Evolutionary conservation across 2,888 invertebrate species (phyloP).

Genomic region (Ennomos fuscantarius): DNA sequence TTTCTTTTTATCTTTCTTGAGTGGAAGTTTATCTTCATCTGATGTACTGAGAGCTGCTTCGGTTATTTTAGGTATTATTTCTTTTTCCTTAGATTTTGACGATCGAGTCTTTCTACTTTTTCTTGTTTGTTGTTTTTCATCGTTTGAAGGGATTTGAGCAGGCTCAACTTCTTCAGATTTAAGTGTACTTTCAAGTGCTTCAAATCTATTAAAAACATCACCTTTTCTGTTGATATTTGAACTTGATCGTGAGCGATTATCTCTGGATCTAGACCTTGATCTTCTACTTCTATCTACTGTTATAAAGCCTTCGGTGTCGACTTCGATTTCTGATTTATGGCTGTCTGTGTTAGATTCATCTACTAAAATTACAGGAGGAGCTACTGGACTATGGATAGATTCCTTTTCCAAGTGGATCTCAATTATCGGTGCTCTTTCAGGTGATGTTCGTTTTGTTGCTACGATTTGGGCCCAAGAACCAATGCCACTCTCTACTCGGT

Average conservation of each 20-base stretch:
- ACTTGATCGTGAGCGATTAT: slow-evolving; percentile 61
- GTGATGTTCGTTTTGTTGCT: slow-evolving; percentile 63
- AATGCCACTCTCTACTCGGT: slow-evolving; percentile 40
- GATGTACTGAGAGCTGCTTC: slow-evolving; percentile 49
- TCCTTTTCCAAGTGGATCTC: slow-evolving; percentile 42
- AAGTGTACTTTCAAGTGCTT: slow-evolving; percentile 59
- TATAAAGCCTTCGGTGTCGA: slow-evolving; percentile 79
- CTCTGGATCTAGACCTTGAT: slow-evolving; percentile 83
- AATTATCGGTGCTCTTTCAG: slow-evolving; percentile 58
- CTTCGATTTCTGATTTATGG: slow-evolving; percentile 55
- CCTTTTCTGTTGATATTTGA: slow-evolving; percentile 50
- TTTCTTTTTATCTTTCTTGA: slow-evolving; percentile 71
- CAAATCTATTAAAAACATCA: slow-evolving; percentile 66
- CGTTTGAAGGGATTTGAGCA: slow-evolving; percentile 46
- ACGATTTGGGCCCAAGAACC: slow-evolving; percentile 77
- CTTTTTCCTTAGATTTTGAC: slow-evolving; percentile 74
- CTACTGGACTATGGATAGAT: slow-evolving; percentile 28
- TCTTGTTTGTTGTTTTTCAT: slow-evolving; percentile 49
- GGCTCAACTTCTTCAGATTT: slow-evolving; percentile 55
- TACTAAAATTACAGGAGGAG: slow-evolving; percentile 61
- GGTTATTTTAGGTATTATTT: slow-evolving; percentile 51
- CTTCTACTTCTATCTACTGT: slow-evolving; percentile 76
- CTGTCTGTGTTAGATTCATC: slow-evolving; percentile 61
- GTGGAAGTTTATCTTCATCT: slow-evolving; percentile 59
- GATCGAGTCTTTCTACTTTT: slow-evolving; percentile 63